phyloP scores from a whole-genome alignment of 1,140 invertebrate genomes.

The Dreissena polymorpha region DNA sequence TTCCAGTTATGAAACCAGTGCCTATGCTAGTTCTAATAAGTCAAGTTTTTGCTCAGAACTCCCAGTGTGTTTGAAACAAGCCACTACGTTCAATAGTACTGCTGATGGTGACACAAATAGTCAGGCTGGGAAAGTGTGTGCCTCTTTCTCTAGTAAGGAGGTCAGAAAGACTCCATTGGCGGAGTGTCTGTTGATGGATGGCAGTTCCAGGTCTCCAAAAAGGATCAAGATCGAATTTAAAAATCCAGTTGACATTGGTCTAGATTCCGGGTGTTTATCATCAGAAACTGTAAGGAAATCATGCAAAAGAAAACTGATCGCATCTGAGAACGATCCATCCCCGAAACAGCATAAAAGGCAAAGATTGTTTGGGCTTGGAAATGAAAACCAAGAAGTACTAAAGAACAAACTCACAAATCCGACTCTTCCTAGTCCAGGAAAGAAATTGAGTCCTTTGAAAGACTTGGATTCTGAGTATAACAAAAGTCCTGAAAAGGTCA shows the following conservation, averaged over 20 bases:
- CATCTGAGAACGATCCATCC: conserved; percentile 17
- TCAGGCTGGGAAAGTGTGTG: background rate
- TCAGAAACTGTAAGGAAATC: conserved; percentile 2
- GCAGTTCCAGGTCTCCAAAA: conserved; percentile 8
- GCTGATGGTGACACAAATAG: background rate
- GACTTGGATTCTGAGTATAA: conserved; percentile 20
- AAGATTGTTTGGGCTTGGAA: conserved; percentile 2
- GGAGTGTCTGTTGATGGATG: background rate
- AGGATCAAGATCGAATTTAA: background rate
- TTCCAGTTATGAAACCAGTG: background rate
- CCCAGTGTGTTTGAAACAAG: background rate
- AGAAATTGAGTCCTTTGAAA: conserved; percentile 9
- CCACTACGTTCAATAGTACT: background rate
- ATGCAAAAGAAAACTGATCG: conserved; percentile 42
- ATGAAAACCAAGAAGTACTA: conserved; percentile 5
- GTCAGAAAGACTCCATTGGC: background rate
- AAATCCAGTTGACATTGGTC: background rate
- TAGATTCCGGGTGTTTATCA: background rate
- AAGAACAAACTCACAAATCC: conserved; percentile 10
- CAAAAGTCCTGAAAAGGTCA: background rate
- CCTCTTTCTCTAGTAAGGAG: background rate
- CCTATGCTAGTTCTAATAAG: background rate
- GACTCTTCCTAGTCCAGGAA: conserved; percentile 8
- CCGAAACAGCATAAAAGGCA: conserved; percentile 14
- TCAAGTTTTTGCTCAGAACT: background rate